Conservation (phyloP, 2,113 vertebrate species). For the Gymnarchus niloticus region DNA sequence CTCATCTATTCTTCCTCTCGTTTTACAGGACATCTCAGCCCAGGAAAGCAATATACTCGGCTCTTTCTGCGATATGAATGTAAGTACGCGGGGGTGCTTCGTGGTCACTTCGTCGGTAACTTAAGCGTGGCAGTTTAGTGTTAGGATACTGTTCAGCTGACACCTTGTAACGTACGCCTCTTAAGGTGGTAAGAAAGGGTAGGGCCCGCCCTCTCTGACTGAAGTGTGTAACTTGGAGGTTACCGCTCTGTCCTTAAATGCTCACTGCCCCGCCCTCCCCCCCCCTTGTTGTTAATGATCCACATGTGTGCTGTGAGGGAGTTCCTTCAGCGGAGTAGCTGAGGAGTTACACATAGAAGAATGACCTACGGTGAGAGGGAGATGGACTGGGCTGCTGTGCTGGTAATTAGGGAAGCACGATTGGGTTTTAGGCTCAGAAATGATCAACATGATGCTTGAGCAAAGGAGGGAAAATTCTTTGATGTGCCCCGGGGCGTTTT, state of each 20-base stretch:
- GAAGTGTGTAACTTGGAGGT: background rate
- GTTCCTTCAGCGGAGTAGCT: background rate
- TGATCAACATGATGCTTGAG: background rate
- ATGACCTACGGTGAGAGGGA: background rate
- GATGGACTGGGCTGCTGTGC: background rate
- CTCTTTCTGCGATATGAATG: constrained; percentile 99
- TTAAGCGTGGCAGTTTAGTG: background rate
- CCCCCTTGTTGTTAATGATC: background rate
- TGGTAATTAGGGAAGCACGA: too few species aligned
- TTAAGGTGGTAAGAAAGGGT: background rate
- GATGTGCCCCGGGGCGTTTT: background rate
- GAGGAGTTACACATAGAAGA: background rate
- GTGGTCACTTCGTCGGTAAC: too few species aligned
- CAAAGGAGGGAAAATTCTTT: background rate
- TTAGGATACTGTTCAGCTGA: background rate
- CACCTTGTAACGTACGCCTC: background rate
- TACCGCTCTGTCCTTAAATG: too few species aligned
- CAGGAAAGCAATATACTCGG: constrained; percentile 99
- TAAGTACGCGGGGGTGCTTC: constrained; percentile 62
- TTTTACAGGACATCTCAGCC: constrained; percentile 88
- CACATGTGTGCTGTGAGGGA: background rate
- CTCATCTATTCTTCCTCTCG: constrained; percentile 27
- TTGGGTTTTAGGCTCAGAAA: background rate
- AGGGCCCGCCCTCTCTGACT: background rate
- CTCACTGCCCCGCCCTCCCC: background rate